These are phyloP conservation scores for Dermatophagoides farinae DNA, from an alignment of 1,140 invertebrate species.

Conservation along the genomic window DNA sequence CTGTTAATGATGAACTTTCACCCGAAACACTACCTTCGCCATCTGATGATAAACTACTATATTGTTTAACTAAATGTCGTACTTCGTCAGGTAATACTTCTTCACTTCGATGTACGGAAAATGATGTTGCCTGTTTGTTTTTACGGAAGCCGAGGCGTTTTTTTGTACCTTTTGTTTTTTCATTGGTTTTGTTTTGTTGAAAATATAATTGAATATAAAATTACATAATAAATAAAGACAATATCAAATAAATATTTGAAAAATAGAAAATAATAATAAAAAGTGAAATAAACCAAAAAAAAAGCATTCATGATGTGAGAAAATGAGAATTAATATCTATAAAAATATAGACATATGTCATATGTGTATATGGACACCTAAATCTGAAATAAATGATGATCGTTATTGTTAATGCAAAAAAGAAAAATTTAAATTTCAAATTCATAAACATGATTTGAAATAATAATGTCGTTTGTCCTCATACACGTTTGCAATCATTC, in stretches of 20 bases:
- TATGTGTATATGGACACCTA: too few relatives aligned
- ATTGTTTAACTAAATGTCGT: conserved; percentile 42
- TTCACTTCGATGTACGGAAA: conserved; percentile 85
- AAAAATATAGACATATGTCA: too few relatives aligned
- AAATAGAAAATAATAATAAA: background rate
- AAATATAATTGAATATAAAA: background rate
- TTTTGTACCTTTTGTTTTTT: conserved; percentile 30
- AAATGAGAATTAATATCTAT: too few relatives aligned
- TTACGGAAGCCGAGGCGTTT: conserved; percentile 82
- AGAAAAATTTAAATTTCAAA: background rate
- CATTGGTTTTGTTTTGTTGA: background rate
- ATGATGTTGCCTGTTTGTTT: conserved; percentile 64
- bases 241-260: background rate
- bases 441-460: too few relatives aligned
- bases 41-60: conserved; percentile 71
- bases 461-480: too few relatives aligned
- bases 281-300: background rate
- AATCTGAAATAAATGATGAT: too few relatives aligned
- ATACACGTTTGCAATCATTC: too few relatives aligned
- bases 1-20: conserved; percentile 32
- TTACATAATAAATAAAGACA: too few relatives aligned
- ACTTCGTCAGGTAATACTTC: conserved; percentile 72
- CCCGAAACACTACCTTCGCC: conserved; percentile 51
- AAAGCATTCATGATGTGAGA: background rate
- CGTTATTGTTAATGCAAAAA: too few relatives aligned